These are phyloP conservation scores for Pyralis farinalis DNA, from an alignment of 2,888 invertebrate genomes.

Conservation along the genomic window DNA sequence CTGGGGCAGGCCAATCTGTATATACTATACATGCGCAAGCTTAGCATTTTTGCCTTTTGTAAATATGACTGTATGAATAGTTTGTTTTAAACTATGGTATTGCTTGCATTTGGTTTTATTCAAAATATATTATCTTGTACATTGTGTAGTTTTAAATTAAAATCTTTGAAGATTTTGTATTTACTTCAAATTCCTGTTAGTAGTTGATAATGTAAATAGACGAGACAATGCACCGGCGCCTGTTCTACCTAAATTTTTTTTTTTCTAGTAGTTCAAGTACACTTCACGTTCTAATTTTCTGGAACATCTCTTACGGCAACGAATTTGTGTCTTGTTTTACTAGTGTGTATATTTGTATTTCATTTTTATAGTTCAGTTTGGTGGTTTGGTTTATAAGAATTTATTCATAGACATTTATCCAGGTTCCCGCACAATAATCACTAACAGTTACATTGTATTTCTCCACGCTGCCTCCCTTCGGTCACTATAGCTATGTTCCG, in stretches of 20 bases:
- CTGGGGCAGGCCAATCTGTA: slow-evolving; percentile 56
- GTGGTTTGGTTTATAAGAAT: slow-evolving; percentile 20
- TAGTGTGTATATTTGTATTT: slow-evolving; percentile 25
- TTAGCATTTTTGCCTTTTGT: slow-evolving; percentile 47
- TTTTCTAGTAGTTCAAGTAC: neutral
- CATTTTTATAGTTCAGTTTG: slow-evolving; percentile 18
- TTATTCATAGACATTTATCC: slow-evolving; percentile 17
- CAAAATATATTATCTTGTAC: slow-evolving; percentile 1
- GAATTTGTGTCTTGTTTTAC: slow-evolving; percentile 21
- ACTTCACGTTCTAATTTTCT: slow-evolving; percentile 30
- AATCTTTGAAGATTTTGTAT: neutral
- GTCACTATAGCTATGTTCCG: slow-evolving; percentile 77
- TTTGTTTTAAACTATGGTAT: slow-evolving; percentile 4
- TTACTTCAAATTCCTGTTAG: neutral
- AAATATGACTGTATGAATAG: slow-evolving; percentile 34
- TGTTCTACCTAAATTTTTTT: neutral
- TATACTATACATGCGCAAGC: slow-evolving; percentile 33
- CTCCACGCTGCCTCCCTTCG: slow-evolving; percentile 73
- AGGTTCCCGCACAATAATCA: slow-evolving; percentile 39
- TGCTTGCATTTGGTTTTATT: slow-evolving; percentile 2
- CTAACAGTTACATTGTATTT: slow-evolving; percentile 51
- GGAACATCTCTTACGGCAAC: slow-evolving; percentile 76
- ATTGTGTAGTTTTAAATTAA: neutral
- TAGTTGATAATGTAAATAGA: neutral
- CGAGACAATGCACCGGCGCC: neutral